Evolutionary conservation across 2,888 invertebrate genomes (phyloP), one percentile per base, ranked within the genome.

Genomic region (Drosophila prostipennis): DNA sequence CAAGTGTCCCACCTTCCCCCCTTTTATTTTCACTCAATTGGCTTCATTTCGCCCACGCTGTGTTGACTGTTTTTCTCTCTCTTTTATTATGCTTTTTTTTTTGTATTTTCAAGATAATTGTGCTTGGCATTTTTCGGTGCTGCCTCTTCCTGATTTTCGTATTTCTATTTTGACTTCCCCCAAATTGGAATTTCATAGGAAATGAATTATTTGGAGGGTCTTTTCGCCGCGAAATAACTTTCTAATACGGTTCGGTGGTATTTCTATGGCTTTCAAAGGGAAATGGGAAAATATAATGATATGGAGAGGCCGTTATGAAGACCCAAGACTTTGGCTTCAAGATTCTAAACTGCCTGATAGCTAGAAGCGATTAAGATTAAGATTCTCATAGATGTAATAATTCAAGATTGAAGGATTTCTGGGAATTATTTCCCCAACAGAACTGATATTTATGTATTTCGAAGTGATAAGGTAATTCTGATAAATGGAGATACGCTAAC

Each of bases 11-110:
- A 6, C 13, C 56, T 13, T 29, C 14, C 36, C 36, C 37, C 34
- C n/a, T 10, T 42, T n/a, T 16, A 52, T 64, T 53, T 43, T 46
- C 46, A 51, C 52, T 48, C 63, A 49, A 51, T 72, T 72, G 64
- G 34, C 54, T 71, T 71, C 32, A 45, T 71, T 69, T 40, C 63
- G 73, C 70, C 70, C 54, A 61, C 73, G 55, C 54, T 2, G 65
- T 36, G 40, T 36, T 54, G 54, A 55, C 54, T 39, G 23, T 6
- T 34, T 51, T 34, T 34, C 45, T 4, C 45, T 39, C 37, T 39
- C 10, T 32, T 32, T 40, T 23, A 29, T 29, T 29, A 29, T 29
- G 26, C 26, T 26, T 29, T 13, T 52, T 19, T 14, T 49, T 34
- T 40, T 42, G 16, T 14, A 26, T 54, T 42, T 51, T 67, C 55